Conservation (phyloP, 2,888 invertebrate species). For the Nomada ruficornis region DNA sequence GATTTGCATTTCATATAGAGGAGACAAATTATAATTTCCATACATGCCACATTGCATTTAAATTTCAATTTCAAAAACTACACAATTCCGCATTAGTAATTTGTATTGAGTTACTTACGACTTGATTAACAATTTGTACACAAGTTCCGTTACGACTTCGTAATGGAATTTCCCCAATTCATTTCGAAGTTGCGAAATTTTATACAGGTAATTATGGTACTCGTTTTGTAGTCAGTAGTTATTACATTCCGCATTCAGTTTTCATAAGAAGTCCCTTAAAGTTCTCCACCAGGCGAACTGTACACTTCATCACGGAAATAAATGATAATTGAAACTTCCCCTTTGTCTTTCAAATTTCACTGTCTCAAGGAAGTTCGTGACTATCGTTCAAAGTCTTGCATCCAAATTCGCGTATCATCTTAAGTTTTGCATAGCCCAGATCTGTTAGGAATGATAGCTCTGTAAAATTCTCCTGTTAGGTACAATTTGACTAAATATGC, state of each 20-base stretch:
- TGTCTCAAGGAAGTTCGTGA: constrained; percentile 7
- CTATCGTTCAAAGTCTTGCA: neutral
- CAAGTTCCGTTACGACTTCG: neutral
- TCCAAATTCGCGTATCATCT: constrained; percentile 12
- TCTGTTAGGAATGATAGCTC: neutral
- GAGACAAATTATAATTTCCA: neutral
- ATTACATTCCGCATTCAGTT: neutral
- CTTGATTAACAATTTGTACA: neutral
- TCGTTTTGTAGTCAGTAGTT: neutral
- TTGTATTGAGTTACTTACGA: neutral
- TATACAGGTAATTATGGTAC: neutral
- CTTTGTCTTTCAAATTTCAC: constrained; percentile 39
- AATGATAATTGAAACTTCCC: constrained; percentile 30
- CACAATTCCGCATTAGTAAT: neutral
- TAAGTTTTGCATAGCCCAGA: neutral
- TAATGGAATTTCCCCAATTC: neutral
- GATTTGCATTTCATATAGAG: neutral
- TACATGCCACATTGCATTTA: neutral
- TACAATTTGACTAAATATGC: neutral
- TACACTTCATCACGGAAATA: neutral
- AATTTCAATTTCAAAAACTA: neutral
- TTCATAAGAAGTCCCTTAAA: neutral
- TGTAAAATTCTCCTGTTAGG: neutral
- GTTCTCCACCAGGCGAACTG: neutral
- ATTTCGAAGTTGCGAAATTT: neutral